These are phyloP conservation scores for Proteles cristata DNA, from an alignment of 2,113 vertebrate species.

Conservation along the genomic window DNA sequence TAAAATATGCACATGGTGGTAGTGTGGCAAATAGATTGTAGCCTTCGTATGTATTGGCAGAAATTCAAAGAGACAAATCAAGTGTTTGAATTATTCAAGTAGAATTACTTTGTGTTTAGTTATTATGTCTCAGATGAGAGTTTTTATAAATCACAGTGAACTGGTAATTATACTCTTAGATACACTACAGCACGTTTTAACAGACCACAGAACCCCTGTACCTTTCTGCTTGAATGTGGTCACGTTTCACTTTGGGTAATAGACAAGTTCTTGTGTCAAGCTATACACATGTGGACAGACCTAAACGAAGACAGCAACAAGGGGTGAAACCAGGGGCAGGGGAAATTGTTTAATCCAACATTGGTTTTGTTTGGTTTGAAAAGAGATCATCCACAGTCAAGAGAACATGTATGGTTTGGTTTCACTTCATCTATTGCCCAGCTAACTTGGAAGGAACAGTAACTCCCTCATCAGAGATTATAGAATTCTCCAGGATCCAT, in stretches of 20 bases:
- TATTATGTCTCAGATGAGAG: conserved; percentile 51
- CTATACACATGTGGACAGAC: conserved; percentile 7
- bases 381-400: neutral
- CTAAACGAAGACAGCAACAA: neutral
- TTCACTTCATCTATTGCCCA: too few relatives aligned
- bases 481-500: neutral
- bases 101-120: conserved; percentile 53
- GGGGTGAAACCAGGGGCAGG: neutral
- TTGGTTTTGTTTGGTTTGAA: neutral
- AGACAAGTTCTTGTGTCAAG: neutral
- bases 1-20: neutral
- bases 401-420: neutral
- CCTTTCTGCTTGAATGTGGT: neutral
- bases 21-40: neutral
- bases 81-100: conserved; percentile 10
- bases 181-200: conserved; percentile 37
- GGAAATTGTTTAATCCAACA: neutral
- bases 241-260: neutral
- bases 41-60: neutral
- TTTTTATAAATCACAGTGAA: conserved; percentile 68
- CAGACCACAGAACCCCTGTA: neutral
- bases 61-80: neutral
- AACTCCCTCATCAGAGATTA: neutral
- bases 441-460: neutral
- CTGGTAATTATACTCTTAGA: conserved; percentile 54